Percentiles rank a stretch among this genome's conserved stretches.
Conservation (phyloP, 1,140 invertebrate genomes). For the Camponotus vicinus region DNA sequence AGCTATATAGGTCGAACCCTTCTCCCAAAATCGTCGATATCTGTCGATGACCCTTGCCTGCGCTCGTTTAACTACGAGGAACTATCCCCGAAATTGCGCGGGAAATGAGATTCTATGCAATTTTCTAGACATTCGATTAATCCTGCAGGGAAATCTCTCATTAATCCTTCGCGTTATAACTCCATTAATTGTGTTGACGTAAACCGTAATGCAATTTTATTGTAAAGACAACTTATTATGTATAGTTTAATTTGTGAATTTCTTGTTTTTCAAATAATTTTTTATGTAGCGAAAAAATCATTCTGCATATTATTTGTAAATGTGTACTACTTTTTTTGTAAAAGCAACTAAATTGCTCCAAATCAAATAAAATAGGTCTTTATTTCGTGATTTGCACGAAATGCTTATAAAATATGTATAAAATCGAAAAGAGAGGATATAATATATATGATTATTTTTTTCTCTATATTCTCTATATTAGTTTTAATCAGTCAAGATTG, state of each 20-base stretch:
- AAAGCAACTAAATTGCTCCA: neutral
- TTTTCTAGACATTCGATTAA: slow-evolving; percentile 8
- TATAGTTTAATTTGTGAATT: neutral
- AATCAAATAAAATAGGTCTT: neutral
- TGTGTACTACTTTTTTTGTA: neutral
- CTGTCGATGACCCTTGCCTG: slow-evolving; percentile 41
- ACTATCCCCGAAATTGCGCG: slow-evolving; percentile 12
- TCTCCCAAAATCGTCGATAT: slow-evolving; percentile 65
- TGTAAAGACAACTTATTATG: neutral
- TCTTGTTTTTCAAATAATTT: neutral
- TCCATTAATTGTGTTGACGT: neutral
- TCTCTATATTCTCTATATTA: neutral
- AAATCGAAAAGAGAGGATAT: neutral
- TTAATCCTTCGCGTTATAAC: neutral
- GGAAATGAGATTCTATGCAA: slow-evolving; percentile 11
- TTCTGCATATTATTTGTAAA: neutral
- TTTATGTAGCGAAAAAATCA: neutral
- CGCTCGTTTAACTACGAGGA: slow-evolving; percentile 45
- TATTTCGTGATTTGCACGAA: neutral
- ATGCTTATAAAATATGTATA: neutral
- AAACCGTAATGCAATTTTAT: neutral
- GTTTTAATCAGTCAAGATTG: neutral
- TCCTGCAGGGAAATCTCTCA: neutral
- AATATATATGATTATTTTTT: neutral
- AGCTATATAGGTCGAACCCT: slow-evolving; percentile 60